A percentile compares a stretch with the other conserved stretches of the same genome.
Evolutionary conservation across 2,888 invertebrate genomes (phyloP).

Genomic region (Rhogogaster chlorosoma): DNA sequence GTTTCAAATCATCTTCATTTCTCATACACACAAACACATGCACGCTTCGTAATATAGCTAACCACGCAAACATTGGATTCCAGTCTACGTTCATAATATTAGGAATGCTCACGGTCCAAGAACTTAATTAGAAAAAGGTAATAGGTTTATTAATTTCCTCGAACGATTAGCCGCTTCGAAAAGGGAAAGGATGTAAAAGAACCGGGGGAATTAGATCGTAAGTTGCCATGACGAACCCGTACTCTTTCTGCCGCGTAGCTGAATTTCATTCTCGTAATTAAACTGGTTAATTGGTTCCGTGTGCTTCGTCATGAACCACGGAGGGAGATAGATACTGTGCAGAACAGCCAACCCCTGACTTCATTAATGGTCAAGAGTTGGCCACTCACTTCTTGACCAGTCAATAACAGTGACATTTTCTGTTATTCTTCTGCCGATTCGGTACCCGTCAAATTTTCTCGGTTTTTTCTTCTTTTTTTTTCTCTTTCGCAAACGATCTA

Average conservation of each 20-base stretch:
- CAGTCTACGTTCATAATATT: not conserved
- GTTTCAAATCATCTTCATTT: not conserved
- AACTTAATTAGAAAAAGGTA: not conserved
- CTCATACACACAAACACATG: not conserved
- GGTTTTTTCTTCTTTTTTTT: not conserved
- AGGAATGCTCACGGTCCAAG: not conserved
- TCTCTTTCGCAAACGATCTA: not conserved
- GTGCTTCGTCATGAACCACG: constrained; percentile 1
- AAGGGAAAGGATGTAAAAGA: not conserved
- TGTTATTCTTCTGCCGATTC: not conserved
- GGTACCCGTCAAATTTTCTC: not conserved
- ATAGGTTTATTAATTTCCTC: not conserved
- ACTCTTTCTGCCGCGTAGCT: not conserved
- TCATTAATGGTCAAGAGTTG: constrained; percentile 11
- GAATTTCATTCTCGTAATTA: constrained; percentile 37
- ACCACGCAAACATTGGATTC: not conserved
- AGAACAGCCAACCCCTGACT: not conserved
- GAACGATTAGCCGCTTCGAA: not conserved
- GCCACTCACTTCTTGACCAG: constrained; percentile 11
- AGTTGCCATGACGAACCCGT: not conserved
- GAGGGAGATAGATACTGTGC: not conserved
- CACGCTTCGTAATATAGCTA: not conserved
- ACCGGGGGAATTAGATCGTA: not conserved
- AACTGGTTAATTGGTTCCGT: constrained; percentile 38
- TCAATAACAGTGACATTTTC: not conserved